Conservation (phyloP, 2,888 invertebrate genomes). For the Punctoribates punctum region DNA sequence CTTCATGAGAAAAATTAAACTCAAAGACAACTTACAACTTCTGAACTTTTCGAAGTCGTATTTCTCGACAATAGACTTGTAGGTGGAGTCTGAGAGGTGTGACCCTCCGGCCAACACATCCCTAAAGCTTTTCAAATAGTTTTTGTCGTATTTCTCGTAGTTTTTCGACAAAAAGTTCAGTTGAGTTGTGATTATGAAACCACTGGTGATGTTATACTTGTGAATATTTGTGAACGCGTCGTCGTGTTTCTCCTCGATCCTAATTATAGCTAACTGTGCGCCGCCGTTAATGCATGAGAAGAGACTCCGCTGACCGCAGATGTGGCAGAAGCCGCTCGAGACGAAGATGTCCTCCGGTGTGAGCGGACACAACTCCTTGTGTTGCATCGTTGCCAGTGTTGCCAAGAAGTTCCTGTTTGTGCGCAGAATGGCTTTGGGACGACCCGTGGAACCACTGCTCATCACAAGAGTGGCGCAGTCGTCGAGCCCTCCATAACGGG, state of each 20-base stretch:
- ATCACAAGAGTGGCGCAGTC: background rate
- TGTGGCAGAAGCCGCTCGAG: background rate
- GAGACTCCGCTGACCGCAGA: background rate
- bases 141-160: background rate
- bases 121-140: background rate
- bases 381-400: background rate
- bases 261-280: slow-evolving; percentile 11
- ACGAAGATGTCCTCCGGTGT: background rate
- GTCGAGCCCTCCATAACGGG: background rate
- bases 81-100: background rate
- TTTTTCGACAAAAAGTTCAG: slow-evolving; percentile 2
- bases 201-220: slow-evolving; percentile 11
- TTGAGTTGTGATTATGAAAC: slow-evolving; percentile 13
- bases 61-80: background rate
- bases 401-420: slow-evolving; percentile 2
- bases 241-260: background rate
- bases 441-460: background rate
- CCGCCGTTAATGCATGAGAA: slow-evolving; percentile 8
- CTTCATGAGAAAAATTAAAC: background rate
- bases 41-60: slow-evolving; percentile 7
- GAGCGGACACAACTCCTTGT: background rate
- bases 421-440: background rate
- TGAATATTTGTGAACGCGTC: background rate
- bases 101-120: background rate
- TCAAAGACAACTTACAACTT: background rate